phyloP scores from a whole-genome alignment of 2,113 vertebrate genomes.

The Sander lucioperca region DNA sequence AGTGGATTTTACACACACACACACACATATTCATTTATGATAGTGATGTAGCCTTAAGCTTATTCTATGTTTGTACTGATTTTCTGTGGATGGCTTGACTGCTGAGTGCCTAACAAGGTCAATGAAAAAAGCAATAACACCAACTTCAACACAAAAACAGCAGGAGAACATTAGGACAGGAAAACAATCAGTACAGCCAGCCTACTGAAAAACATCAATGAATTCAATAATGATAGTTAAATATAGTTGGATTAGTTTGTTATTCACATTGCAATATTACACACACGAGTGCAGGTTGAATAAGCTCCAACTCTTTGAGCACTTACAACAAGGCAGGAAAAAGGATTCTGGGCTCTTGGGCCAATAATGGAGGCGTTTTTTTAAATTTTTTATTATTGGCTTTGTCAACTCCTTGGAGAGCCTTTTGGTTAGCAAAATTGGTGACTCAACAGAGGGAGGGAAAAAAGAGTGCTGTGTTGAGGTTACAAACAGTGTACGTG shows the following conservation, averaged over 20 bases:
- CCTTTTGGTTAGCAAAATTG: background rate
- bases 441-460: background rate
- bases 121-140: constrained; percentile 32
- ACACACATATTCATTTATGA: background rate
- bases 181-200: background rate
- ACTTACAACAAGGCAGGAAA: constrained; percentile 13
- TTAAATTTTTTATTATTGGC: constrained; percentile 18
- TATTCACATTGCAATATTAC: background rate
- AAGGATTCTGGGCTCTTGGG: background rate
- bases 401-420: constrained; percentile 5
- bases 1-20: background rate
- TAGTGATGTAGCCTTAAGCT: background rate
- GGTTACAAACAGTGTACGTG: background rate
- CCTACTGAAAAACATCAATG: constrained; percentile 2
- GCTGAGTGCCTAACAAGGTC: constrained; percentile 28
- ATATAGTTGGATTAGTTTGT: constrained; percentile 26
- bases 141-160: background rate
- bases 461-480: background rate
- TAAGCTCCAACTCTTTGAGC: background rate
- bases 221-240: constrained; percentile 26
- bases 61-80: background rate
- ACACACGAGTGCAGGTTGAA: background rate
- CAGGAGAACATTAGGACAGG: background rate
- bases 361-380: background rate
- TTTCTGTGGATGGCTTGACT: constrained; percentile 1